Base-by-base conservation (phyloP, 2,113 vertebrate genomes). In the Daphoenositta chrysoptera region DNA sequence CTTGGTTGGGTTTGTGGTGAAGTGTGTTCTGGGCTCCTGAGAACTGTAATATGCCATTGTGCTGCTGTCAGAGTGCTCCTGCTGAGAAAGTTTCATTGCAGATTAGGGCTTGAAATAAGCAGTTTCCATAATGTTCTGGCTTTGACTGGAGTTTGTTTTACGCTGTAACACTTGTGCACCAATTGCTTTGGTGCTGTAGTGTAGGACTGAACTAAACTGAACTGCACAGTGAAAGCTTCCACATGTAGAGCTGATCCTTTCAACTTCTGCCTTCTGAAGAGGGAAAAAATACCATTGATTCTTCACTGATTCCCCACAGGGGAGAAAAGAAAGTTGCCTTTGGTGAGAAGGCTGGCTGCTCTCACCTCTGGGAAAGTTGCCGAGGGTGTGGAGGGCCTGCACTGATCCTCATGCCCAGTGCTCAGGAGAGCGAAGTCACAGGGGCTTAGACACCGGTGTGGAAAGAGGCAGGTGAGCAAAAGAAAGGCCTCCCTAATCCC, bases 61-160 rank as follows among this genome's bases (percentile, higher is more conserved):
- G 64, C 68, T 30, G 30, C 28, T 61, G 68, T 61, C 35, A 4
- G 26, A 69, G 60, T 33, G 44, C 56, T 89, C 40, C 84, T 77
- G 76, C 58, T 73, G 69, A 53, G 68, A 31, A 33, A 24, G 50
- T 89, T 73, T 73, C 47, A 3, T 33, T 75, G 86, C 92, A 92
- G 44, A 69, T 80, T 81, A 51, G 61, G 51, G 45, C 69, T 83
- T 79, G 87, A 80, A 83, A 64, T 40, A 27, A 81, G 57, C n/a
- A 45, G 37, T 75, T 89, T 65, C 83, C 28, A 13, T 23, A 75
- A 45, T 0, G 1, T 47, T 33, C 27, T 15, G 37, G 51, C 86
- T 92, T 90, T 89, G 83, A 47, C 69, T 6, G 1, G 54, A 50
- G 58, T 37, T 73, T 73, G 11, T 2, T 33, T 72, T 10, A 1